A percentile compares a stretch with the other conserved stretches of the same genome.
Conservation (phyloP, 1,140 invertebrate species). For the Drosophila equinoxialis region DNA sequence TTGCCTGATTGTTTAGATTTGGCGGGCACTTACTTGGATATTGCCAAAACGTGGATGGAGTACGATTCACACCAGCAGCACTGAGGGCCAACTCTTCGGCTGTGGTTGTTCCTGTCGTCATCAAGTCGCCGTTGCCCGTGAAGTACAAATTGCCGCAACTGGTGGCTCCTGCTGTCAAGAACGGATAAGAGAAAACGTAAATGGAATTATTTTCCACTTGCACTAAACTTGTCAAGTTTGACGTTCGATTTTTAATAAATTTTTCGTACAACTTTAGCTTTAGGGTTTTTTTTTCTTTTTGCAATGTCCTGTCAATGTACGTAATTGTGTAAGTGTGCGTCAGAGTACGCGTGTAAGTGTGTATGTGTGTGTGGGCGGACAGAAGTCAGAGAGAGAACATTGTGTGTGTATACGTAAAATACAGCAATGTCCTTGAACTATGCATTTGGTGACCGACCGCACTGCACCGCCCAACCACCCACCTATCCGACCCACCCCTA, state of each 20-base stretch:
- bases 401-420: constrained; percentile 74
- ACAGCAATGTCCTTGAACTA: constrained; percentile 80
- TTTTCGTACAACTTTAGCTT: constrained; percentile 25
- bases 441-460: constrained; percentile 62
- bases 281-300: background rate
- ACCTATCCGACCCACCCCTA: background rate
- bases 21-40: constrained; percentile 86
- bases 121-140: constrained; percentile 78
- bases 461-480: constrained; percentile 24
- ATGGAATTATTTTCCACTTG: background rate
- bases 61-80: constrained; percentile 65
- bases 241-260: constrained; percentile 62
- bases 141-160: constrained; percentile 80
- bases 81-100: constrained; percentile 75
- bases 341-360: background rate
- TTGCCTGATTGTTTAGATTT: background rate
- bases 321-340: constrained; percentile 4
- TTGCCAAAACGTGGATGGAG: constrained; percentile 88
- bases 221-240: constrained; percentile 41
- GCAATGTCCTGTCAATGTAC: constrained; percentile 12
- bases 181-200: background rate
- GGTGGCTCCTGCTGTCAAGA: constrained; percentile 59
- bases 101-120: constrained; percentile 71
- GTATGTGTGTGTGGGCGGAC: constrained; percentile 21
- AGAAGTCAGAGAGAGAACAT: background rate